phyloP scores from a whole-genome alignment of 2,888 invertebrate species.

The Caenorhabditis sinica region DNA sequence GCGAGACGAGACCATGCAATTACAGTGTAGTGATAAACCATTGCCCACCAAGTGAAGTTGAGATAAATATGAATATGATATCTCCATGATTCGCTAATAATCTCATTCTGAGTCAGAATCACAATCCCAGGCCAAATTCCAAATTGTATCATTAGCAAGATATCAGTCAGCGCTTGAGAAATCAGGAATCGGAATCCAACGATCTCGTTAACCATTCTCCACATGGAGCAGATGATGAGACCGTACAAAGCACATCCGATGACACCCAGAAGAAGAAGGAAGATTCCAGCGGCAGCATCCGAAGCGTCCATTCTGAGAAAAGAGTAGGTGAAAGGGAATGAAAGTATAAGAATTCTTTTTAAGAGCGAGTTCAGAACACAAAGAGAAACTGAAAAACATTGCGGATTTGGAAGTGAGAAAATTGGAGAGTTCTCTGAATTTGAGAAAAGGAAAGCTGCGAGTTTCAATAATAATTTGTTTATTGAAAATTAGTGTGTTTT shows the following conservation, averaged over 20 bases:
- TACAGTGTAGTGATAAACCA: slow-evolving; percentile 78
- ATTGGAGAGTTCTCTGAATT: slow-evolving; percentile 3
- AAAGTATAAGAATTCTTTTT: background rate
- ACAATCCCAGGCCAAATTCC: slow-evolving; percentile 79
- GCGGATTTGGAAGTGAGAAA: background rate
- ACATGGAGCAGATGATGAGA: slow-evolving; percentile 74
- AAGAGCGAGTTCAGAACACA: background rate
- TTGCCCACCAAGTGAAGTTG: slow-evolving; percentile 79
- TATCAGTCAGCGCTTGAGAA: slow-evolving; percentile 74
- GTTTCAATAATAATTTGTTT: background rate
- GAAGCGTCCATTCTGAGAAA: slow-evolving; percentile 63
- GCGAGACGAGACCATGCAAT: slow-evolving; percentile 78
- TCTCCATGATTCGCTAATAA: slow-evolving; percentile 66
- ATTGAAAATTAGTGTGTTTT: background rate
- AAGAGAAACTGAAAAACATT: background rate
- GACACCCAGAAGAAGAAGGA: slow-evolving; percentile 75
- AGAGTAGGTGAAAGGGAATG: background rate
- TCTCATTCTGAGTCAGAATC: slow-evolving; percentile 74
- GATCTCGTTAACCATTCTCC: slow-evolving; percentile 75
- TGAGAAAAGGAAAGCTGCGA: background rate
- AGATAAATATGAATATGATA: slow-evolving; percentile 76
- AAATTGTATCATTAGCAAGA: slow-evolving; percentile 77
- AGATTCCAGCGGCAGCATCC: slow-evolving; percentile 73
- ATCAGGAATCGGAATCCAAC: slow-evolving; percentile 78
- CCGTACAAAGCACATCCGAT: slow-evolving; percentile 74